Percentiles rank a stretch among this genome's conserved stretches.
Evolutionary conservation across 2,797 vertebrate species (phyloP).

Genomic region (Xyrichtys novacula): DNA sequence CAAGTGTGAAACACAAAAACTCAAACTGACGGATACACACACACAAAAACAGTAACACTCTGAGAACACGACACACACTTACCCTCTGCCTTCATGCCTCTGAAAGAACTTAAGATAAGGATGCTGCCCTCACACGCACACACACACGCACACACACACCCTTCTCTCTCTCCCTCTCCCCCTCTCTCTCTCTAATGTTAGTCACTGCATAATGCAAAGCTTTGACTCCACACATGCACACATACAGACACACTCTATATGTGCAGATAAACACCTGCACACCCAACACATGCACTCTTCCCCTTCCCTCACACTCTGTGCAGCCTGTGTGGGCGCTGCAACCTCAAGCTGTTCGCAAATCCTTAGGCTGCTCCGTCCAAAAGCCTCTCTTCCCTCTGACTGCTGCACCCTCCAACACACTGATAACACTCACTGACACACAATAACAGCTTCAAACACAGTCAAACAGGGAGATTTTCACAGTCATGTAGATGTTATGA

Average conservation of each 20-base stretch:
- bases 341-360: conserved; percentile 50
- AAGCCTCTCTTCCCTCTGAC: conserved; percentile 18
- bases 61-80: conserved; percentile 1
- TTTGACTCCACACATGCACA: not conserved
- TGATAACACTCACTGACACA: conserved; percentile 8
- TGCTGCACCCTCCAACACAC: conserved; percentile 30
- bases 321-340: conserved; percentile 51
- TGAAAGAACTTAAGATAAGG: conserved; percentile 15
- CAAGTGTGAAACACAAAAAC: conserved; percentile 48
- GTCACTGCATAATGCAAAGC: conserved; percentile 2
- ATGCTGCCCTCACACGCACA: not conserved
- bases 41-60: conserved; percentile 24
- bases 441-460: not conserved
- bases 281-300: conserved; percentile 16
- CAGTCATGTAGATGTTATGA: conserved; percentile 1
- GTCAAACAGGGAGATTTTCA: not conserved
- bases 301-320: conserved; percentile 34
- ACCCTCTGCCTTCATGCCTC: conserved; percentile 18
- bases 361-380: conserved; percentile 33
- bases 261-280: conserved; percentile 5
- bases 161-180: conserved; percentile 18
- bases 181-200: not conserved
- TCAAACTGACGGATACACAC: conserved; percentile 40
- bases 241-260: conserved; percentile 4
- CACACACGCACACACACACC: not conserved